Conservation (phyloP, 2,888 invertebrate genomes). For the Allacma fusca region DNA sequence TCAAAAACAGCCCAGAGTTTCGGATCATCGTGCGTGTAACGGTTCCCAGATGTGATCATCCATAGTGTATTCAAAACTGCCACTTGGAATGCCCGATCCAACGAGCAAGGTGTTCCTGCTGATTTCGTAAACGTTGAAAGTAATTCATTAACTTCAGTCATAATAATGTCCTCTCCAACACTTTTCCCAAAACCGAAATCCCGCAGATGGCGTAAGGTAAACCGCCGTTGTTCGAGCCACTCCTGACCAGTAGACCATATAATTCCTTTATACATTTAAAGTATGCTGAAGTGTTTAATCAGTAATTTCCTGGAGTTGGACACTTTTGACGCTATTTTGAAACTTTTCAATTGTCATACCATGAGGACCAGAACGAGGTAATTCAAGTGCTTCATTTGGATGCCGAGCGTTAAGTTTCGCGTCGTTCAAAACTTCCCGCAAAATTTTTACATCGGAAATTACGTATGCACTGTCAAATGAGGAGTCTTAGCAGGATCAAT, state of each 20-base stretch:
- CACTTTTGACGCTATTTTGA: neutral
- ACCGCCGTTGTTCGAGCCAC: conserved; percentile 5
- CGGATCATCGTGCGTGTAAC: conserved; percentile 21
- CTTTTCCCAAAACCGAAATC: conserved; percentile 26
- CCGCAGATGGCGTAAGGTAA: neutral
- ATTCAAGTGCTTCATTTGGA: neutral
- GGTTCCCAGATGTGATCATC: neutral
- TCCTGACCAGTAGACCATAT: neutral
- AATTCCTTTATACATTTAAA: too few species aligned
- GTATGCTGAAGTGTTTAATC: too few species aligned
- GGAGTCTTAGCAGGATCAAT: too few species aligned
- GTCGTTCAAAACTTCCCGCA: conserved; percentile 21
- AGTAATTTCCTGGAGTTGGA: neutral
- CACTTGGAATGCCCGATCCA: neutral
- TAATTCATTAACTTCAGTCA: conserved; percentile 15
- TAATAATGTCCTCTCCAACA: neutral
- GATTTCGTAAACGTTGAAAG: neutral
- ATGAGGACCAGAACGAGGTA: neutral
- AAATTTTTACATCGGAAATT: conserved; percentile 6
- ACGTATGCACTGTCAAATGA: neutral
- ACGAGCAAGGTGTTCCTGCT: neutral
- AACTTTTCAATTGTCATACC: conserved; percentile 21
- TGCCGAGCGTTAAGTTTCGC: neutral
- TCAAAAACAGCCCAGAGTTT: conserved; percentile 9
- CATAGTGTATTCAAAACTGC: conserved; percentile 11